Evolutionary conservation across 1,140 invertebrate genomes (phyloP).

Genomic region (Lasaia peninsularis): DNA sequence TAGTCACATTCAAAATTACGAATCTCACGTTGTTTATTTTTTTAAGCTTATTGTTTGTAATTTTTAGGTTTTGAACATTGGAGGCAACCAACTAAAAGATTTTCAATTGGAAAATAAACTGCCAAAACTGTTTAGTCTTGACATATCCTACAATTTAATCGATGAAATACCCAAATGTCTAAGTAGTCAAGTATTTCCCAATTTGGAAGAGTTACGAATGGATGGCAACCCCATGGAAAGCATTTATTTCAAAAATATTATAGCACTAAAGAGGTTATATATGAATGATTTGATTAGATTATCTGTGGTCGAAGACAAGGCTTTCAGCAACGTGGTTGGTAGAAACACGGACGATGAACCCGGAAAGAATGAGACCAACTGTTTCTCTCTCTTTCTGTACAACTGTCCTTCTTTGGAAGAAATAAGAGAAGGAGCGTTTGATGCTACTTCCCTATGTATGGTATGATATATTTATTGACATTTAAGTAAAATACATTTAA

Average conservation of each 20-base stretch:
- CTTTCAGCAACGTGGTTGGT: conserved; percentile 64
- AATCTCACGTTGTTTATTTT: no score
- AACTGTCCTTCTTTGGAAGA: conserved; percentile 48
- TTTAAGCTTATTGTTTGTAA: no score
- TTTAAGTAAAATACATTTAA: no score
- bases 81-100: conserved; percentile 63
- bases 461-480: conserved; percentile 49
- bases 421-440: conserved; percentile 62
- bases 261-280: conserved; percentile 59
- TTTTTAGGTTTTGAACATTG: conserved; percentile 65
- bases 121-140: conserved; percentile 54
- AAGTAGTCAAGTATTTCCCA: conserved; percentile 52
- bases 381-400: conserved; percentile 62
- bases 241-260: conserved; percentile 67
- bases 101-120: conserved; percentile 54
- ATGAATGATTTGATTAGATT: conserved; percentile 59
- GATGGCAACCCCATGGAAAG: conserved; percentile 67
- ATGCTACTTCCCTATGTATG: conserved; percentile 61
- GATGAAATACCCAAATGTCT: conserved; percentile 56
- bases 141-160: conserved; percentile 65
- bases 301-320: conserved; percentile 50
- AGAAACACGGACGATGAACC: conserved; percentile 37
- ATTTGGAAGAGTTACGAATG: conserved; percentile 56
- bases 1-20: no score
- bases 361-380: conserved; percentile 32